Conservation (phyloP, 2,888 invertebrate genomes). For the Apotomis turbidana region DNA sequence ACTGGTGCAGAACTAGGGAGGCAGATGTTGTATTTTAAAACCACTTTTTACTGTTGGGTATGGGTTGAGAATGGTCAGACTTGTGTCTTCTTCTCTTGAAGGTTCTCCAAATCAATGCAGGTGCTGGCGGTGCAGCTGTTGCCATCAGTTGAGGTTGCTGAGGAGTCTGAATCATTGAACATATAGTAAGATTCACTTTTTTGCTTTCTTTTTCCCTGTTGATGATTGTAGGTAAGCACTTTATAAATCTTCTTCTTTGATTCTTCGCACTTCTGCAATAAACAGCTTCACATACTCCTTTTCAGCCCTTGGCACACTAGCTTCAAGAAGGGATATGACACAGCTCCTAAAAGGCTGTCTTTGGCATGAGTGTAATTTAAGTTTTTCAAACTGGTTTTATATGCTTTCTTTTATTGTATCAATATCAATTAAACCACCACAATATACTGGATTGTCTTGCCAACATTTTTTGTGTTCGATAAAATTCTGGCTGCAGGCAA, state of each 20-base stretch:
- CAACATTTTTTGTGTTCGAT: slow-evolving; percentile 34
- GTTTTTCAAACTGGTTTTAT: slow-evolving; percentile 5
- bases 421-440: slow-evolving; percentile 4
- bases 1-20: slow-evolving; percentile 40
- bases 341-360: slow-evolving; percentile 2
- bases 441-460: slow-evolving; percentile 13
- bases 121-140: slow-evolving; percentile 7
- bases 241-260: slow-evolving; percentile 3
- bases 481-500: slow-evolving; percentile 44
- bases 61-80: slow-evolving; percentile 1
- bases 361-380: slow-evolving; percentile 2
- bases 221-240: not conserved
- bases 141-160: not conserved
- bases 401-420: slow-evolving; percentile 13
- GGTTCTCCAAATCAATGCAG: slow-evolving; percentile 8
- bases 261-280: slow-evolving; percentile 10
- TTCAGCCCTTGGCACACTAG: slow-evolving; percentile 1
- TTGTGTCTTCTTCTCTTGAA: slow-evolving; percentile 16
- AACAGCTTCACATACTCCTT: slow-evolving; percentile 13
- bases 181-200: slow-evolving; percentile 18
- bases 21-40: too few relatives aligned
- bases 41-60: not conserved
- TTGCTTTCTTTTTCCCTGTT: slow-evolving; percentile 12
- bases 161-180: slow-evolving; percentile 18
- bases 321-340: slow-evolving; percentile 14